A percentile compares a stretch with the other conserved stretches of the same genome.
These are phyloP conservation scores for Astyanax mexicanus DNA, from an alignment of 2,797 vertebrate genomes.

Conservation along the genomic window DNA sequence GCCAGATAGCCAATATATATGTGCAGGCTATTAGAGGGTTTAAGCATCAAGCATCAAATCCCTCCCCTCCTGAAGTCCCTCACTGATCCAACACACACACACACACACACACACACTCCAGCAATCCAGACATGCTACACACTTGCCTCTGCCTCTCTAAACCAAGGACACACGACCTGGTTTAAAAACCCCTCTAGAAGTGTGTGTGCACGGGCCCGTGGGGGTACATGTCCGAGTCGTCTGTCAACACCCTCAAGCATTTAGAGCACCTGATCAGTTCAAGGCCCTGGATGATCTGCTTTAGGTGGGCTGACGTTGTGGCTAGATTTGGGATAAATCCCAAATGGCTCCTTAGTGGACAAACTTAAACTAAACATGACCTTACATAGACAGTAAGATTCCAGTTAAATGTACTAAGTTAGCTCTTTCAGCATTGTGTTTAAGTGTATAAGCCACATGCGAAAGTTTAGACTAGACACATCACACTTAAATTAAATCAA, in stretches of 20 bases:
- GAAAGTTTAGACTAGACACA: too few relatives aligned
- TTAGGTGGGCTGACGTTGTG: constrained; percentile 57
- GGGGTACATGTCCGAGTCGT: constrained; percentile 24
- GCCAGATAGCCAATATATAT: constrained; percentile 62
- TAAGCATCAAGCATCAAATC: constrained; percentile 79
- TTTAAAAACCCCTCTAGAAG: constrained; percentile 39
- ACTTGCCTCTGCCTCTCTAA: neutral
- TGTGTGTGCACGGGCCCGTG: neutral
- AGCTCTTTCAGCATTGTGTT: too few relatives aligned
- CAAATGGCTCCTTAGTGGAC: neutral
- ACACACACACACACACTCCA: constrained; percentile 75
- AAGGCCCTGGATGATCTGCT: constrained; percentile 53
- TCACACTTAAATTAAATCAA: too few relatives aligned
- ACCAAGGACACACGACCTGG: constrained; percentile 59
- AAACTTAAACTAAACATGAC: too few relatives aligned
- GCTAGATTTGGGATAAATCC: constrained; percentile 60
- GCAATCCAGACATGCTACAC: constrained; percentile 75
- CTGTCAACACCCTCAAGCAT: constrained; percentile 64
- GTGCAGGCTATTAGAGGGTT: constrained; percentile 74
- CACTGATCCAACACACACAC: constrained; percentile 71
- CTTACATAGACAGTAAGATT: too few relatives aligned
- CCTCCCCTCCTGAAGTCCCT: constrained; percentile 71
- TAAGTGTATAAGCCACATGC: too few relatives aligned
- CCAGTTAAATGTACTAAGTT: too few relatives aligned
- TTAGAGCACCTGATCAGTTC: constrained; percentile 68